Base-by-base conservation (phyloP, 2,888 invertebrate species). In the Clitarchus hookeri region DNA sequence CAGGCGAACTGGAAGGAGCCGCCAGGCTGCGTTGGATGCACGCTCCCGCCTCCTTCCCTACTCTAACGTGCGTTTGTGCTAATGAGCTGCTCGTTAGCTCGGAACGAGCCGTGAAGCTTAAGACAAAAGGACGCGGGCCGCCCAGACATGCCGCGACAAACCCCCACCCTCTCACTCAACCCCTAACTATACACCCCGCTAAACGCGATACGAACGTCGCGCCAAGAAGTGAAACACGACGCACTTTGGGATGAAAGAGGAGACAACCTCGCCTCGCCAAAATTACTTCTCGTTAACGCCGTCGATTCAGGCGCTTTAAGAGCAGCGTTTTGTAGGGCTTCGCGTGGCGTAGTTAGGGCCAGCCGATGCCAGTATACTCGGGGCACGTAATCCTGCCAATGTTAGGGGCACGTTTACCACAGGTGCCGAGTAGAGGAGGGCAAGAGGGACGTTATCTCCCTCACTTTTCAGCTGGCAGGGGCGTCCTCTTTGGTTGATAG, bases 11-110 rank as follows among this genome's bases (percentile, higher is more conserved):
- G 65, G 23, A 19, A 23, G 11, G 23, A 65, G 16, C 65, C 6
- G 23, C 6, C 65, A n/a, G 65, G 8, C 65, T n/a, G 23, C 16
- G 19, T 65, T 2, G 65, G n/a, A 65, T 2, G n/a, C n/a, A 1
- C n/a, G 23, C 2, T 19, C 23, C n/a, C 23, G 23, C 65, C 65
- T 65, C 19, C 65, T 65, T 53, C n/a, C 65, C 65, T 65, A 16
- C 65, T n/a, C 65, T 65, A 65, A 65, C 65, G 65, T n/a, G 65
- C n/a, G n/a, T 65, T 11, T 48, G n/a, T 65, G 65, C 65, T 65
- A 65, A 65, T 65, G 65, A 65, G 65, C 65, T 65, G 19, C 65
- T 65, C 65, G 65, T 65, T 65, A 65, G 19, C 65, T 65, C 65
- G 65, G 48, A 48, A 16, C 48, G 48, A 48, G 48, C 65, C 23